Percentiles rank a stretch among this genome's conserved stretches.
phyloP scores from a whole-genome alignment of 2,797 vertebrate species.

The Danio jaintianensis region DNA sequence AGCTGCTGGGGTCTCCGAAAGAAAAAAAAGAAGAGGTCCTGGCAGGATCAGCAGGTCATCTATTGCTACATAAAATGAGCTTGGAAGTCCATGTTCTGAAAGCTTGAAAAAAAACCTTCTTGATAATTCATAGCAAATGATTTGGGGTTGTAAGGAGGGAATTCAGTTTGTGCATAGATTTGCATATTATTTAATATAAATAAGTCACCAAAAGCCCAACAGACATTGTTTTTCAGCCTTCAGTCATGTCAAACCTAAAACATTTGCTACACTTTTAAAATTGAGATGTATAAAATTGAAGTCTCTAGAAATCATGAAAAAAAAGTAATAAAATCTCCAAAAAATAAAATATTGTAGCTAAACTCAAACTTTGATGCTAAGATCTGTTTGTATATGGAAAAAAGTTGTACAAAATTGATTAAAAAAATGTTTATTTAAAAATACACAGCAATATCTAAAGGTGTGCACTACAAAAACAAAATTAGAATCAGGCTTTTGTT shows the following conservation, averaged over 20 bases:
- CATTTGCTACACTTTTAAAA: not conserved
- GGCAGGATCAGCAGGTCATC: conserved; percentile 89
- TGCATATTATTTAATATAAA: not conserved
- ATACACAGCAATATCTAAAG: too few species aligned
- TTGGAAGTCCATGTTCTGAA: not conserved
- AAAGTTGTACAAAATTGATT: too few species aligned
- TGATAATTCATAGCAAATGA: not conserved
- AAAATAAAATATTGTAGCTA: not conserved
- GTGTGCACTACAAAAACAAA: too few species aligned
- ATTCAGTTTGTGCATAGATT: conserved; percentile 12
- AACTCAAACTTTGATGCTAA: too few species aligned
- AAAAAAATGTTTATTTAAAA: too few species aligned
- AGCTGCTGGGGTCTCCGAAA: conserved; percentile 97
- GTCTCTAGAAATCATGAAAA: not conserved
- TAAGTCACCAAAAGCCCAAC: not conserved
- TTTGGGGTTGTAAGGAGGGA: not conserved
- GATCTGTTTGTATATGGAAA: too few species aligned
- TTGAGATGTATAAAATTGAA: not conserved
- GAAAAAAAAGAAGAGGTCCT: conserved; percentile 90
- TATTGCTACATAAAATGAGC: not conserved
- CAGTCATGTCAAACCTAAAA: not conserved
- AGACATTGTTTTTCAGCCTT: not conserved
- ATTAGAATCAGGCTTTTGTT: too few species aligned
- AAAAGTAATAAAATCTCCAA: not conserved
- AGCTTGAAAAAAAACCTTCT: not conserved